phyloP scores from a whole-genome alignment of 2,888 invertebrate species.

The Pterobdella sp. region DNA sequence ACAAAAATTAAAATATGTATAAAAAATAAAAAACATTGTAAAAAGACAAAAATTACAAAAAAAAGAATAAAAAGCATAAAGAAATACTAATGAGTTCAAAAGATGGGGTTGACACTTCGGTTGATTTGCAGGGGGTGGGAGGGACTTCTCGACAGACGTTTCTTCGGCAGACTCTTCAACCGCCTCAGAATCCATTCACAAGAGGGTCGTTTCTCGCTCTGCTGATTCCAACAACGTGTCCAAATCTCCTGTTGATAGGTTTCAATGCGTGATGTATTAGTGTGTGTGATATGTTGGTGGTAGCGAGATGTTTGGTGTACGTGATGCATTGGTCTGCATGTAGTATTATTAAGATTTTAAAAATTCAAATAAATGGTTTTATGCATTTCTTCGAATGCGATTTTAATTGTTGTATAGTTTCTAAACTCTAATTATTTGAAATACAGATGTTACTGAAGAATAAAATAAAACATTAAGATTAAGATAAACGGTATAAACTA shows the following conservation, averaged over 20 bases:
- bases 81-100: slow-evolving; percentile 48
- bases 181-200: slow-evolving; percentile 73
- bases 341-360: too few relatives aligned
- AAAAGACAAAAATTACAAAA: background rate
- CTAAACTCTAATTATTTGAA: too few relatives aligned
- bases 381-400: too few relatives aligned
- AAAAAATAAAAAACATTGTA: background rate
- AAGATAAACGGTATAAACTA: too few relatives aligned
- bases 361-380: too few relatives aligned
- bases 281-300: too few relatives aligned
- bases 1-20: background rate
- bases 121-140: slow-evolving; percentile 95
- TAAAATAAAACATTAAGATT: too few relatives aligned
- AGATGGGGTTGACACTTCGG: slow-evolving; percentile 89
- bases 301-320: too few relatives aligned
- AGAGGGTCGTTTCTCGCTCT: slow-evolving; percentile 75
- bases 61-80: background rate
- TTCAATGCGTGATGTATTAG: too few relatives aligned
- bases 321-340: too few relatives aligned
- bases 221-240: slow-evolving; percentile 88
- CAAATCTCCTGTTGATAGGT: slow-evolving; percentile 69
- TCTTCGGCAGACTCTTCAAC: slow-evolving; percentile 77
- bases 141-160: slow-evolving; percentile 90
- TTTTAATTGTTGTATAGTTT: too few relatives aligned
- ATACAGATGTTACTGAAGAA: too few relatives aligned